Evolutionary conservation across 2,797 vertebrate species (phyloP).

Genomic region (Vultur gryphus): DNA sequence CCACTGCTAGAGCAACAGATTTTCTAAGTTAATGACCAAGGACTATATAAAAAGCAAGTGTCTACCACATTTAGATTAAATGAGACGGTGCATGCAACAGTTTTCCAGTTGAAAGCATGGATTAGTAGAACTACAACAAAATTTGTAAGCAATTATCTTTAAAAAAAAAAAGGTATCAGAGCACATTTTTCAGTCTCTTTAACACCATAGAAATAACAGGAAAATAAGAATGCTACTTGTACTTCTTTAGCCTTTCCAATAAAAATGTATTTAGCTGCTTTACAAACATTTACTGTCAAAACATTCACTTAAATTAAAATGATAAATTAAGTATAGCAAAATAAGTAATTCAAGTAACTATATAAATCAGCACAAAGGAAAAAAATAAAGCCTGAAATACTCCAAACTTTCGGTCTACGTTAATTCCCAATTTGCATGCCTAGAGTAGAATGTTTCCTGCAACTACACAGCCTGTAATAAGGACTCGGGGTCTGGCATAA

Average conservation of each 20-base stretch:
- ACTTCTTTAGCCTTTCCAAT: background rate
- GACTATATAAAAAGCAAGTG: background rate
- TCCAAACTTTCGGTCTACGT: background rate
- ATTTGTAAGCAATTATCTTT: background rate
- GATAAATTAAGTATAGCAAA: background rate
- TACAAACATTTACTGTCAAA: background rate
- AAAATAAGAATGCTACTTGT: background rate
- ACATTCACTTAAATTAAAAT: background rate
- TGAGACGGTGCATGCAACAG: background rate
- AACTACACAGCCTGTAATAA: background rate
- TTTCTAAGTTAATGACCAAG: background rate
- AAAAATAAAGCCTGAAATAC: background rate
- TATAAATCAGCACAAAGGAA: background rate
- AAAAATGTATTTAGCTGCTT: background rate
- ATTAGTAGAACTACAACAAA: background rate
- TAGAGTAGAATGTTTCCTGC: background rate
- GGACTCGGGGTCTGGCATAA: background rate
- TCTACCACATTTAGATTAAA: background rate
- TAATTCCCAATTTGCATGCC: background rate
- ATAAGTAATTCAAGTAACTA: background rate
- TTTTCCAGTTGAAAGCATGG: background rate
- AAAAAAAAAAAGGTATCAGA: background rate
- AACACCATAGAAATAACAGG: background rate
- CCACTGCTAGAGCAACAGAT: background rate
- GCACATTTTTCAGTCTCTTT: background rate